These are phyloP conservation scores for Coracopsis vasa DNA, from an alignment of 2,113 vertebrate genomes.

Conservation along the genomic window DNA sequence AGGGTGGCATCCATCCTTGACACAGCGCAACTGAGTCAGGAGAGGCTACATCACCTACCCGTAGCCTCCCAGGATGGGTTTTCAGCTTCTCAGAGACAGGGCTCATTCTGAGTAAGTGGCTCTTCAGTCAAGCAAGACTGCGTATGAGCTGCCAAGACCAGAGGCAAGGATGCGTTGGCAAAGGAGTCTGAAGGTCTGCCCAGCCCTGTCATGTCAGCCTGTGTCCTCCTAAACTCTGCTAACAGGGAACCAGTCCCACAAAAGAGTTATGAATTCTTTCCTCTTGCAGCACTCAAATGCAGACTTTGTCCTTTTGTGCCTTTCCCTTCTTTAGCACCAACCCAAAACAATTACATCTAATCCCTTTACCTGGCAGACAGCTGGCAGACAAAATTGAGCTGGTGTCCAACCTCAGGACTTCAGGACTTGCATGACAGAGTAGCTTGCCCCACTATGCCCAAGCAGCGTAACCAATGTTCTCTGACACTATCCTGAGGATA, in stretches of 20 bases:
- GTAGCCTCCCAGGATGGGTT: not conserved
- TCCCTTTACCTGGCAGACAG: not conserved
- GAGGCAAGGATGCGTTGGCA: not conserved
- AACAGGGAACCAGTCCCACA: not conserved
- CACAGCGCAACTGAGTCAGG: not conserved
- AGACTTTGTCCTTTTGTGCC: not conserved
- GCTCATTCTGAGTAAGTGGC: fast-evolving
- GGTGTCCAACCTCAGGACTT: not conserved
- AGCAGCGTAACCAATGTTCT: not conserved
- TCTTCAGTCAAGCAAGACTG: not conserved
- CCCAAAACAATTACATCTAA: not conserved
- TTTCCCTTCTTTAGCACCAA: not conserved
- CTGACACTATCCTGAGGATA: not conserved
- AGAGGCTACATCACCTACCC: fast-evolving
- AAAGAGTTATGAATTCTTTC: not conserved
- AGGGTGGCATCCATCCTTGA: not conserved
- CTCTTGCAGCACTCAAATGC: not conserved
- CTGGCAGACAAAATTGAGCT: not conserved
- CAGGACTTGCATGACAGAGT: not conserved
- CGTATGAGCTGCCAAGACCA: not conserved
- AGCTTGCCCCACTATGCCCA: not conserved
- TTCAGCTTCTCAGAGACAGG: not conserved
- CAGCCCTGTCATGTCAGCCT: not conserved
- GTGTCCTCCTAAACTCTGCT: not conserved
- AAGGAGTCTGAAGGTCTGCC: not conserved